Evolutionary conservation across 2,888 invertebrate species (phyloP), one percentile per base, ranked within the genome.

Genomic region (Platycheirus albimanus): DNA sequence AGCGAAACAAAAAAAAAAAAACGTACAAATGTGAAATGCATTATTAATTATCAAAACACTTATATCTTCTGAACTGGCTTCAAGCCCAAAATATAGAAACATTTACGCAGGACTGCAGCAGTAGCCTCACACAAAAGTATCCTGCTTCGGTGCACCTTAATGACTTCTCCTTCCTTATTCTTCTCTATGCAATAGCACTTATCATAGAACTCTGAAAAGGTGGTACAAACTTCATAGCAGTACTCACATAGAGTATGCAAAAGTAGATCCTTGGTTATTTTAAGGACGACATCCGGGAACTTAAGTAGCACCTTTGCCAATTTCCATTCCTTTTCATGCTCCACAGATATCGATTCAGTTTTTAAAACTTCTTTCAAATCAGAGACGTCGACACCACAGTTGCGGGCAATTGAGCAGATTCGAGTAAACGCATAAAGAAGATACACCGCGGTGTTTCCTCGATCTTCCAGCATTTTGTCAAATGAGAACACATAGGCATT

Each of bases 371-470:
- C 88, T 0, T 93, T 92, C 20, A 96, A 89, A 85, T 95, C 94
- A 1, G 96, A 95, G 20, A 89, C 88, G 58, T 90, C 88, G 47
- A 88, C 87, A 1, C 89, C 90, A 43, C 88, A 89, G 84, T 93
- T 96, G 52, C 97, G 93, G 2, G 96, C 95, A 86, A 98, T 98
- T 0, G 96, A 98, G 88, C 96, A 94, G 85, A 99, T 99, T 43
- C 99, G 93, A 8, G 98, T 98, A 86, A 96, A 94, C 0, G 98
- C 97, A 90, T 99, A 99, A 6, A 99, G 91, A 63, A 99, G 92
- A 89, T 99, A 99, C 0, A 98, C 99, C 0, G 99, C 99, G 0
- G 99, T 99, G 90, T 99, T 99, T 8, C 99, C 99, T 89, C 96
- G 96, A 90, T 99, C 99, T 88, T 99, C 99, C 85, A 99, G 92